phyloP scores from a whole-genome alignment of 2,797 vertebrate genomes.

The Graptemys geographica region DNA sequence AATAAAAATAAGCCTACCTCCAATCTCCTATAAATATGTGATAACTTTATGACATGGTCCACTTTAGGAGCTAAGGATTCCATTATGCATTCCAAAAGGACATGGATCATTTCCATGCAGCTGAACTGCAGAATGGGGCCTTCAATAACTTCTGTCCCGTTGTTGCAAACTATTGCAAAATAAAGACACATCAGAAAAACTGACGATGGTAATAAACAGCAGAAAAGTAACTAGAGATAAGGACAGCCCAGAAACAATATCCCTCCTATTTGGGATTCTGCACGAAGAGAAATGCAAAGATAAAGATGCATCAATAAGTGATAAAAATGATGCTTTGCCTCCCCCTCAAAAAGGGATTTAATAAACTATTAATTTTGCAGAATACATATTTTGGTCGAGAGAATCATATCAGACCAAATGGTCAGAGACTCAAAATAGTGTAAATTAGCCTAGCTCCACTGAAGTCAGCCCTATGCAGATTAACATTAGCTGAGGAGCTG shows the following conservation, averaged over 20 bases:
- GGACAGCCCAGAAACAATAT: background rate
- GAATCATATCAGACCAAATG: background rate
- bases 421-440: background rate
- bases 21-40: accelerated
- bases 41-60: accelerated
- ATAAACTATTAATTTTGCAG: background rate
- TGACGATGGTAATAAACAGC: background rate
- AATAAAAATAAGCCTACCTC: accelerated
- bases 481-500: background rate
- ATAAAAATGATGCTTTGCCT: background rate
- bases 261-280: background rate
- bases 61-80: slow-evolving; percentile 1
- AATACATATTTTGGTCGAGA: background rate
- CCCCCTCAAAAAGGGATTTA: background rate
- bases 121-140: background rate
- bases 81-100: slow-evolving; percentile 8
- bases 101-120: background rate
- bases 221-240: background rate
- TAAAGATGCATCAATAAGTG: background rate
- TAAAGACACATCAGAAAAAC: accelerated
- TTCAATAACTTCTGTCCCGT: background rate
- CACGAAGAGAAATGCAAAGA: background rate
- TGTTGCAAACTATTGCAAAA: background rate
- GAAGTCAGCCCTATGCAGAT: background rate
- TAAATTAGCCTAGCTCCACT: background rate